phyloP scores from a whole-genome alignment of 2,797 vertebrate genomes.

The Enteromius viviparus region DNA sequence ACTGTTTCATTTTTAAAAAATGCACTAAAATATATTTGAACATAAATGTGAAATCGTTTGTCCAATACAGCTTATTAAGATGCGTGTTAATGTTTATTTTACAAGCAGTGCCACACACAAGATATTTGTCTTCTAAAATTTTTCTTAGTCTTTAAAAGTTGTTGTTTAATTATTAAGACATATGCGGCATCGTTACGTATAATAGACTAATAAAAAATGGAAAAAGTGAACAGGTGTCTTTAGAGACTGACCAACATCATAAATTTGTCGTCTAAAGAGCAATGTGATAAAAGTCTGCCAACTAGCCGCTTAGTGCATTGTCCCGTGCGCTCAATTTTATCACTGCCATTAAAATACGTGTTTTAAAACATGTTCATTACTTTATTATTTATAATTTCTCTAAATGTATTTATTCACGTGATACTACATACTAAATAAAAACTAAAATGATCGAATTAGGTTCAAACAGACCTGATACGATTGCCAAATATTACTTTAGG shows the following conservation, averaged over 20 bases:
- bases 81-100: background rate
- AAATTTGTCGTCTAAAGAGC: conserved; percentile 21
- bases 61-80: background rate
- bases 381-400: background rate
- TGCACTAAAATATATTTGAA: background rate
- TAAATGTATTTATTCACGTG: background rate
- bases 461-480: background rate
- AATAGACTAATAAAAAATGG: background rate
- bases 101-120: background rate
- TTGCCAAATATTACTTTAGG: background rate
- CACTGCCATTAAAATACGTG: background rate
- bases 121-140: background rate
- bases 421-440: background rate
- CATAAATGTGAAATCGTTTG: background rate
- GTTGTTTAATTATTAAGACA: background rate
- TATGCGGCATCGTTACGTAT: background rate
- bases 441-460: background rate
- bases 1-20: background rate
- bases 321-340: background rate
- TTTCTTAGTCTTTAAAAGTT: no score
- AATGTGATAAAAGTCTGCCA: conserved; percentile 14
- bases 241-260: background rate
- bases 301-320: background rate
- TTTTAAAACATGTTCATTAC: background rate
- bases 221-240: background rate